Conservation (phyloP, 2,797 vertebrate species). For the Melanotaenia nigrans region DNA sequence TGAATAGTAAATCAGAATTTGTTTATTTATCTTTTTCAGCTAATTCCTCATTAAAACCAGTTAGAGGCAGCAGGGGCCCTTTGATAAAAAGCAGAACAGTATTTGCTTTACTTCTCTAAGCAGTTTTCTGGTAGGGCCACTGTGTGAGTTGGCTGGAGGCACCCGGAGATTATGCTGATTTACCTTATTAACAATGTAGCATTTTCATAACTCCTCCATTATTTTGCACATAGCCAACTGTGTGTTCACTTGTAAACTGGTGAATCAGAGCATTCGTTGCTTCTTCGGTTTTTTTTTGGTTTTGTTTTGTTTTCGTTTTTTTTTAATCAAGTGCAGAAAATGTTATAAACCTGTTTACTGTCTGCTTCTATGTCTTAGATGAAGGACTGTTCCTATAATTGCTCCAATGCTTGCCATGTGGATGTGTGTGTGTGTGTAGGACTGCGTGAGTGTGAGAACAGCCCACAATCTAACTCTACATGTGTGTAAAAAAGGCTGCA, state of each 20-base stretch:
- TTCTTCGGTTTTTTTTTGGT: slow-evolving; percentile 15
- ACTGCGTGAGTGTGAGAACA: slow-evolving; percentile 20
- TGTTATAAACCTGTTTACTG: slow-evolving; percentile 37
- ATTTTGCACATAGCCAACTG: slow-evolving; percentile 23
- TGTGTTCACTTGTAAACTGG: slow-evolving; percentile 43
- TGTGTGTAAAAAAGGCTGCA: slow-evolving; percentile 52
- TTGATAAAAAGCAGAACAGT: slow-evolving; percentile 71
- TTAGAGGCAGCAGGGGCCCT: slow-evolving; percentile 72
- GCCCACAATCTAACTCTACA: slow-evolving; percentile 32
- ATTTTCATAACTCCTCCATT: slow-evolving; percentile 39
- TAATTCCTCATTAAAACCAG: slow-evolving; percentile 80
- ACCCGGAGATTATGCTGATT: slow-evolving; percentile 49
- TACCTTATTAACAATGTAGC: slow-evolving; percentile 53
- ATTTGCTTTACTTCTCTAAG: slow-evolving; percentile 72
- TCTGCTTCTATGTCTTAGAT: slow-evolving; percentile 42
- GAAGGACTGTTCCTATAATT: slow-evolving; percentile 55
- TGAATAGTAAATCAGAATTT: slow-evolving; percentile 59
- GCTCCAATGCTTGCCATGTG: slow-evolving; percentile 41
- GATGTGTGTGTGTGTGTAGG: slow-evolving; percentile 35
- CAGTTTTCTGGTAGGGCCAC: slow-evolving; percentile 57
- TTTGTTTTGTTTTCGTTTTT: neutral
- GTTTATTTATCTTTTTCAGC: slow-evolving; percentile 71
- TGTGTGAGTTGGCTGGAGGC: slow-evolving; percentile 60
- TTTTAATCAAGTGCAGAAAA: slow-evolving; percentile 12
- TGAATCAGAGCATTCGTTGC: slow-evolving; percentile 28